phyloP scores from a whole-genome alignment of 2,113 vertebrate genomes.

The Vulpes lagopus region DNA sequence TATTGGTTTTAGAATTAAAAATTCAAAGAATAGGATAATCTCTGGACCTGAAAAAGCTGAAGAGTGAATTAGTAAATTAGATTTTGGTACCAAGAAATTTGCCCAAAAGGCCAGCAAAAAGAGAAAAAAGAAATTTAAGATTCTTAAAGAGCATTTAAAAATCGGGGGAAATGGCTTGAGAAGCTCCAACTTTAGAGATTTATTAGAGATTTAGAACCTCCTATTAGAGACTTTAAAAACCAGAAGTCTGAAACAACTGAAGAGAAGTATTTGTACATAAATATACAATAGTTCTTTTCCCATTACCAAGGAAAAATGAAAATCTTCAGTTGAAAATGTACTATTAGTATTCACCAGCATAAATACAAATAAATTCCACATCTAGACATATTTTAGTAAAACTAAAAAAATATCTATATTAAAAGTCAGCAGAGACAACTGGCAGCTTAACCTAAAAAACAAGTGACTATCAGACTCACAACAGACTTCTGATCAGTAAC shows the following conservation, averaged over 20 bases:
- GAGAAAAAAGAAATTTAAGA: background rate
- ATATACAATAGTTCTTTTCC: background rate
- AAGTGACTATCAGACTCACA: background rate
- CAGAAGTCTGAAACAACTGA: background rate
- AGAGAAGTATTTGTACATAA: background rate
- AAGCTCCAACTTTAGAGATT: background rate
- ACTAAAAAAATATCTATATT: slow-evolving; percentile 10
- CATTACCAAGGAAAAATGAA: slow-evolving; percentile 25
- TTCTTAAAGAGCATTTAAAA: background rate
- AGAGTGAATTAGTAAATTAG: background rate
- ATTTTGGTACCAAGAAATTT: slow-evolving; percentile 4
- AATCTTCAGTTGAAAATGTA: background rate
- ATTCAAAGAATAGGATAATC: background rate
- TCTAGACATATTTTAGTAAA: background rate
- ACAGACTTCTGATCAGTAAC: background rate
- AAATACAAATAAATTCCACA: background rate
- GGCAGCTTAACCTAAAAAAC: background rate
- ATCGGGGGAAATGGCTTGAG: background rate
- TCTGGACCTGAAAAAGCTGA: background rate
- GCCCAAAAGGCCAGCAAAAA: background rate
- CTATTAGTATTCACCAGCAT: background rate
- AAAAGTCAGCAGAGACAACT: slow-evolving; percentile 17
- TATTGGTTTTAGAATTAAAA: slow-evolving; percentile 18
- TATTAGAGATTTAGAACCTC: background rate
- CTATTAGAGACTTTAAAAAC: background rate